Percentiles rank a stretch among this genome's conserved stretches.
Conservation (phyloP, 2,113 vertebrate genomes). For the Zootoca vivipara region DNA sequence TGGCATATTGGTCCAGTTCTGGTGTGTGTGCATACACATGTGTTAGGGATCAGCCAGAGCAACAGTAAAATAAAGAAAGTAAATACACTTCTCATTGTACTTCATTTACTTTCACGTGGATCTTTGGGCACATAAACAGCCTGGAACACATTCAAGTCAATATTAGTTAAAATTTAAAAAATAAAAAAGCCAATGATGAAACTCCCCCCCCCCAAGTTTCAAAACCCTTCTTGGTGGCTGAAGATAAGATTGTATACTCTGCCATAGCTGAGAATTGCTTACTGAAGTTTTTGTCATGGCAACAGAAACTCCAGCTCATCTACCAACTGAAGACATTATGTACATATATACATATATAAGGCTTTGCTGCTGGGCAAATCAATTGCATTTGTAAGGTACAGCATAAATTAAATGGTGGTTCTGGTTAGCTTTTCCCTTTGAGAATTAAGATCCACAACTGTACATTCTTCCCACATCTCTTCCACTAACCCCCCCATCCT, state of each 20-base stretch:
- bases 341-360: slow-evolving; percentile 67
- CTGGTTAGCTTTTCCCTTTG: slow-evolving; percentile 13
- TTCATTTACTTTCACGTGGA: slow-evolving; percentile 38
- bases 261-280: slow-evolving; percentile 36
- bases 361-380: slow-evolving; percentile 66
- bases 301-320: slow-evolving; percentile 61
- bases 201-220: slow-evolving; percentile 47
- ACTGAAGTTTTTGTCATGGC: slow-evolving; percentile 53
- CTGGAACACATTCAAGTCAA: slow-evolving; percentile 42
- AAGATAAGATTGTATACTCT: slow-evolving; percentile 36
- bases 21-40: neutral
- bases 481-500: neutral
- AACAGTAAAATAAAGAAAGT: slow-evolving; percentile 30
- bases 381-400: slow-evolving; percentile 52
- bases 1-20: neutral
- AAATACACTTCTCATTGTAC: slow-evolving; percentile 13
- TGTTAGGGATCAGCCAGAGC: neutral
- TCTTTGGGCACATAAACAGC: slow-evolving; percentile 40
- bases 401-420: slow-evolving; percentile 19
- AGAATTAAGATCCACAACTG: neutral
- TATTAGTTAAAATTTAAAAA: slow-evolving; percentile 13
- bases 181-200: slow-evolving; percentile 51
- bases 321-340: slow-evolving; percentile 6
- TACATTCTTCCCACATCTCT: slow-evolving; percentile 24
- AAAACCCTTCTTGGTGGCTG: slow-evolving; percentile 55